phyloP scores from a whole-genome alignment of 2,888 invertebrate genomes.

The Eledone cirrhosa region DNA sequence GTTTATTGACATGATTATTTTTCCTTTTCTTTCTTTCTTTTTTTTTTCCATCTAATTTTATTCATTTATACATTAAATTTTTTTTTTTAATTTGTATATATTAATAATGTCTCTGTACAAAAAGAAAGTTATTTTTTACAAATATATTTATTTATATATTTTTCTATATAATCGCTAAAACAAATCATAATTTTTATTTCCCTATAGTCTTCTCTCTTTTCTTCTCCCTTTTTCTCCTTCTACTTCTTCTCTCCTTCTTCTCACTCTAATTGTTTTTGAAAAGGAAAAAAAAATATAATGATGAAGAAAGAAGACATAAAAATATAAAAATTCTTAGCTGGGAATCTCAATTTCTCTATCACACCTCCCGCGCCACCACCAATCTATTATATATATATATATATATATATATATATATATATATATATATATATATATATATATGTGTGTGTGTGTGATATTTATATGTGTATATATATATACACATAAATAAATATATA shows the following conservation, averaged over 20 bases:
- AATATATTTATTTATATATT: too few species aligned
- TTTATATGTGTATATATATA: too few species aligned
- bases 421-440: too few species aligned
- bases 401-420: slow-evolving; percentile 6
- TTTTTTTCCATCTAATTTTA: too few species aligned
- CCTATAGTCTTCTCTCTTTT: neutral
- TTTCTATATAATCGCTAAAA: too few species aligned
- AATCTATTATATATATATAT: neutral
- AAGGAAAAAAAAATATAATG: neutral
- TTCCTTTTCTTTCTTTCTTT: too few species aligned
- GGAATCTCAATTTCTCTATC: neutral
- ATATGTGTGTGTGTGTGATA: too few species aligned
- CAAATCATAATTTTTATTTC: neutral
- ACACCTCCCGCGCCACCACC: neutral
- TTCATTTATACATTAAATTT: neutral
- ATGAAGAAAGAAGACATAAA: too few species aligned
- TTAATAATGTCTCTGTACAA: neutral
- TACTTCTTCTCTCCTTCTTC: too few species aligned
- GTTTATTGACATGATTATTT: too few species aligned
- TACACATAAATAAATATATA: too few species aligned
- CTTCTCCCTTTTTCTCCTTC: neutral
- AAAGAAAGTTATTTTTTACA: too few species aligned
- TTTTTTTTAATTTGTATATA: neutral
- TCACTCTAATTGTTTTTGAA: slow-evolving; percentile 5
- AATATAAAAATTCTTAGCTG: neutral